Base-by-base conservation (phyloP, 2,888 invertebrate species). In the Netelia inedita region DNA sequence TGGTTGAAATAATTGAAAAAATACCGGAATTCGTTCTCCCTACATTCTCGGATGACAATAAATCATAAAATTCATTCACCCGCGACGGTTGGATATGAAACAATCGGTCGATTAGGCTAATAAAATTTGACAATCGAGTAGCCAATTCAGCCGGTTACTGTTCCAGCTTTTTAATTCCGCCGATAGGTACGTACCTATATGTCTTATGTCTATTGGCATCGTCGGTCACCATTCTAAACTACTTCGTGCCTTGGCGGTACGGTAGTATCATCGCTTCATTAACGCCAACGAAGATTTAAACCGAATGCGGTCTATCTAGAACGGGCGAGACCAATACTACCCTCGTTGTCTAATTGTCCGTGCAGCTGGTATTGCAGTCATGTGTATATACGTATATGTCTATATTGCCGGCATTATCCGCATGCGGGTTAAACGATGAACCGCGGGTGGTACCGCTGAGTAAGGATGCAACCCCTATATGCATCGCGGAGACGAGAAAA, bases 81-180 rank as follows among this genome's bases (percentile, higher is more conserved):
- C 23, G 61, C 28, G 50, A 68, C 14, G 9, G 16, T 50, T 16
- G 1, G 28, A 11, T 16, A 53, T 5, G 57, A 35, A 11, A 35
- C 50, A 16, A 59, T 55, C 11, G 78, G 74, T 69, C 73, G 89
- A 91, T 92, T 90, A 90, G 90, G 87, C 88, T 90, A 92, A 92
- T 92, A 91, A 91, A 91, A 90, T 89, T 83, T 74, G 78, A 87
- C 88, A 88, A 92, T 91, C 91, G 91, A 89, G 89, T 84, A 50
- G 19, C 75, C 65, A 23, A 41, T 19, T 9, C 65, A 16, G 55
- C 50, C 50, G 28, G 23, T 6, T 21, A 63, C 65, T 21, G 63
- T 63, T 21, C 73, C 59, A 59, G 65, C 63, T 85, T 81, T 74
- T 85, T 85, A 74, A 46, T 59, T 79, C 79, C 35, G 28, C 28